These are phyloP conservation scores for Sylvia atricapilla DNA, from an alignment of 2,113 vertebrate species.

Conservation along the genomic window DNA sequence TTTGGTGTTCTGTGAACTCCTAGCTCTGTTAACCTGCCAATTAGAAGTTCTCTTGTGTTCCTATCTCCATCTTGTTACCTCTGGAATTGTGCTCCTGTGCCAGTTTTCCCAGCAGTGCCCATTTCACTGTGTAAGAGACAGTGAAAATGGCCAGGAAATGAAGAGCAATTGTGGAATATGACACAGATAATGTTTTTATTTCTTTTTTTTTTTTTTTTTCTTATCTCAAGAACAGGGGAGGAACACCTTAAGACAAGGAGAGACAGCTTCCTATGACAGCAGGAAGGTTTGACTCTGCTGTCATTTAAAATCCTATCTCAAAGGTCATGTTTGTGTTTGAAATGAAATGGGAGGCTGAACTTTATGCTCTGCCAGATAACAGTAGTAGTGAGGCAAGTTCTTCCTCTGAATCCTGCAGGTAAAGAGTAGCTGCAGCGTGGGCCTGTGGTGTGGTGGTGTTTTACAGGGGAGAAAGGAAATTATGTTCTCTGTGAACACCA, in stretches of 20 bases:
- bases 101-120: not conserved
- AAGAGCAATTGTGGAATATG: not conserved
- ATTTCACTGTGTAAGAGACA: not conserved
- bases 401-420: not conserved
- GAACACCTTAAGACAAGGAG: not conserved
- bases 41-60: not conserved
- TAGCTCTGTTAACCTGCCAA: not conserved
- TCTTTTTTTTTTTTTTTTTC: not conserved
- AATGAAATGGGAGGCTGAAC: not conserved
- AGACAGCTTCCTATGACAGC: not conserved
- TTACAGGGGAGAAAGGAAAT: not conserved
- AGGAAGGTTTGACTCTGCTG: not conserved
- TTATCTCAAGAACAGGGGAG: not conserved
- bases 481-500: not conserved
- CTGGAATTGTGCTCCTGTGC: not conserved
- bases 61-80: not conserved
- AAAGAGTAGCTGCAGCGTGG: not conserved
- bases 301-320: not conserved
- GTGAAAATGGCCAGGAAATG: not conserved
- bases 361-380: not conserved
- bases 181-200: not conserved
- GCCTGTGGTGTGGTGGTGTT: not conserved
- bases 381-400: not conserved
- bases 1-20: not conserved
- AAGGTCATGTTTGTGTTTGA: constrained; percentile 14